Base-by-base conservation (phyloP, 1,140 invertebrate genomes). In the Pseudomyrmex dendroicus region DNA sequence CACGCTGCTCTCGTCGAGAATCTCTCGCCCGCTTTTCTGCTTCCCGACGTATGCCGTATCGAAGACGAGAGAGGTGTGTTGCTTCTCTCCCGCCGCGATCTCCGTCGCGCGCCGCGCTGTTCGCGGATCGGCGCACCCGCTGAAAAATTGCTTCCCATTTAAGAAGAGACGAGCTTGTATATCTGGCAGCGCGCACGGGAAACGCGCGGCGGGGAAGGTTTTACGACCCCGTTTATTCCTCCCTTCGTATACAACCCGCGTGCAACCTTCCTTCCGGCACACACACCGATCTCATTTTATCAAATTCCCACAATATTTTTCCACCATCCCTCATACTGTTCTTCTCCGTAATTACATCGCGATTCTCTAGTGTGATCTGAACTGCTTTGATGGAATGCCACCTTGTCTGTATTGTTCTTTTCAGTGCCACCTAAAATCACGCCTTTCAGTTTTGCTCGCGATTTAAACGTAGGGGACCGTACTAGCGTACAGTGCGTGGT, bases 401-500 rank as follows among this genome's bases (percentile, higher is more conserved):
- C 84, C 82, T 84, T 86, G 82, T 85, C 83, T 87, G 73, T 93
- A 89, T 93, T 93, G 89, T 93, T 92, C 89, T 92, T 35, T 95
- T 90, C 94, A 96, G 96, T 96, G 90, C 95, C 96, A 89, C 96
- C 96, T 88, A 95, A 95, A 92, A 96, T 96, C 91, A 95, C 95
- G 89, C 95, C 95, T 88, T 96, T 96, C 94, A 94, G 92, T 88
- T 96, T 96, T 93, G 94, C 95, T 90, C 93, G 94, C 91, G 95
- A 94, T 93, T 93, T 96, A 94, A 94, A 95, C 92, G 94, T 95
- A 92, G 96, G 96, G 64, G 95, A 96, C 90, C 95, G 96, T 90
- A 96, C 96, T 90, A 96, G 96, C 90, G 94, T 97, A 90, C 95
- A 96, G 84, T 96, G 96, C 93, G 94, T 96, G 83, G 95, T 96